Conservation (phyloP, 2,888 invertebrate species). For the Eupithecia dodoneata region DNA sequence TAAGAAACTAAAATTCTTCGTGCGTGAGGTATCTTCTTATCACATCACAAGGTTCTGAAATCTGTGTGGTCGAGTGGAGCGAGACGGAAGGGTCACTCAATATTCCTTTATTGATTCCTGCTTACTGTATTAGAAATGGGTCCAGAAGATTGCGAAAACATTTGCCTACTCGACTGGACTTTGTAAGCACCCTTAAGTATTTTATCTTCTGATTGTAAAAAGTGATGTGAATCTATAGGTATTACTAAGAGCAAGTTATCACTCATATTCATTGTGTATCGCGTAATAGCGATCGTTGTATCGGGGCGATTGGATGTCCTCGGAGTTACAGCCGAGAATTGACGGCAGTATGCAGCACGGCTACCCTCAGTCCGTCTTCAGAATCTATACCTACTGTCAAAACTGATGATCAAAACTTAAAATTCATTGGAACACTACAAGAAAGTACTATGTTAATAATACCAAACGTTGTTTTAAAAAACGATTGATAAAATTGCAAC, state of each 20-base stretch:
- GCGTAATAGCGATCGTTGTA: too few species aligned
- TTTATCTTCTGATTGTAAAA: conserved; percentile 24
- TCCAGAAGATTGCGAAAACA: conserved; percentile 28
- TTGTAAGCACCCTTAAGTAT: not conserved
- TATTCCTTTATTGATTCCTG: conserved; percentile 61
- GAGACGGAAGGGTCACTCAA: conserved; percentile 63
- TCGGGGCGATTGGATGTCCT: too few species aligned
- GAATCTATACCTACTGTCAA: not conserved
- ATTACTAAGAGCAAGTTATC: not conserved
- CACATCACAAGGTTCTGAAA: conserved; percentile 24
- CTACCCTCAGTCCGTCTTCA: too few species aligned
- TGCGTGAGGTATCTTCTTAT: conserved; percentile 6
- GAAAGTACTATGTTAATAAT: not conserved
- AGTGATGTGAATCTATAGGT: not conserved
- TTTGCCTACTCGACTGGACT: conserved; percentile 17
- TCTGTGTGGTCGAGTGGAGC: conserved; percentile 55
- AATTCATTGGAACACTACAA: not conserved
- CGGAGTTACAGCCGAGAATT: too few species aligned
- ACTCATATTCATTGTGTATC: not conserved
- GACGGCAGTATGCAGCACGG: too few species aligned
- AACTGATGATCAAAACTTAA: not conserved
- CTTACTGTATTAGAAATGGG: conserved; percentile 47
- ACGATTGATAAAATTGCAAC: too few species aligned
- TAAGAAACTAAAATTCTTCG: not conserved
- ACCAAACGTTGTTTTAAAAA: too few species aligned